Conservation (phyloP, 1,140 invertebrate genomes). For the Tetragonula clypearis region DNA sequence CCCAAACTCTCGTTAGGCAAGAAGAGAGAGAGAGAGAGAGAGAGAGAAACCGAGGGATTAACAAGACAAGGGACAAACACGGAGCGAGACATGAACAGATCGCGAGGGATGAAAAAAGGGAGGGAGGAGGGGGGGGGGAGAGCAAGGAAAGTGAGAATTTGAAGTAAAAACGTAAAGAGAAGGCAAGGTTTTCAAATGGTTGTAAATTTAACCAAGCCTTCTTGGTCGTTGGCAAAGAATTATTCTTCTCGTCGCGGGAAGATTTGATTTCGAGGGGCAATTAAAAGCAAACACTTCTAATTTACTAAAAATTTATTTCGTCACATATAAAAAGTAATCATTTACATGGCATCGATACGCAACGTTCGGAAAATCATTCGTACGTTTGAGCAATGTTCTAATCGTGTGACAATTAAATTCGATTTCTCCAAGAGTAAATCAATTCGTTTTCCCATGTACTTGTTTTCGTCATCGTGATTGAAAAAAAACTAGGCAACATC, state of each 20-base stretch:
- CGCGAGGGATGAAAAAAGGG: background rate
- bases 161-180: background rate
- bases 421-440: slow-evolving; percentile 11
- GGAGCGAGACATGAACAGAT: background rate
- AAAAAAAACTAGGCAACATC: background rate
- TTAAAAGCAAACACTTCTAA: background rate
- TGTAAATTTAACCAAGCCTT: too few relatives aligned
- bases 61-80: background rate
- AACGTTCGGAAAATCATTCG: slow-evolving; percentile 32
- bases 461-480: too few relatives aligned
- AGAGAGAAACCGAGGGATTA: slow-evolving; percentile 16
- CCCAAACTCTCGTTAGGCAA: slow-evolving; percentile 54
- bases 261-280: background rate
- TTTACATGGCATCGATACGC: slow-evolving; percentile 26
- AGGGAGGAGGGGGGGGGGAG: background rate
- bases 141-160: background rate
- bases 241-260: too few relatives aligned
- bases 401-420: background rate
- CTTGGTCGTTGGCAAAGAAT: too few relatives aligned
- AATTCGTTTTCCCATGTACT: background rate
- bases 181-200: background rate
- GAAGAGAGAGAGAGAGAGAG: background rate
- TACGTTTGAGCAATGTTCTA: slow-evolving; percentile 50
- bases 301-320: slow-evolving; percentile 47
- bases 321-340: slow-evolving; percentile 49